phyloP scores from a whole-genome alignment of 1,140 invertebrate genomes.

The Latrodectus geometricus region DNA sequence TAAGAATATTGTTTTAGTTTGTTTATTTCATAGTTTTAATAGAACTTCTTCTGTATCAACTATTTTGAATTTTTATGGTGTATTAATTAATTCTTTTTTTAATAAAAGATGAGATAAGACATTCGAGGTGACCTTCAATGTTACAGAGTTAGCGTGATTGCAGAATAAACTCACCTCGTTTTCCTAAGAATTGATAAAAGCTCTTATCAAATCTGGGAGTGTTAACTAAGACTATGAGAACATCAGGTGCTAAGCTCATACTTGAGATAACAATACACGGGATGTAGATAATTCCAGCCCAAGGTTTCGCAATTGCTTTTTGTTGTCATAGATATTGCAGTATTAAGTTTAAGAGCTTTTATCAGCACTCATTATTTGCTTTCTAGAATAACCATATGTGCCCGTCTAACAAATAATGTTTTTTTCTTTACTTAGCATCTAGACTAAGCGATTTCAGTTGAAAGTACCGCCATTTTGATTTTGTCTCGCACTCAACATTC shows the following conservation, averaged over 20 bases:
- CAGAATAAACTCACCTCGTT: not conserved
- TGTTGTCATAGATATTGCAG: slow-evolving; percentile 16
- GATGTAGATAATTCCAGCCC: slow-evolving; percentile 3
- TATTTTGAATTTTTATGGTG: too few species aligned
- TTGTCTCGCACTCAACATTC: too few species aligned
- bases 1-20: too few species aligned
- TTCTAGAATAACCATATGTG: slow-evolving; percentile 37
- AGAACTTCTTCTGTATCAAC: too few species aligned
- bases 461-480: too few species aligned
- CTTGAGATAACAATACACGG: slow-evolving; percentile 38
- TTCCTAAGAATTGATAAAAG: slow-evolving; percentile 5
- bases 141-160: too few species aligned
- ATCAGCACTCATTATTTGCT: slow-evolving; percentile 33
- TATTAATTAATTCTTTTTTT: too few species aligned
- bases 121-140: too few species aligned
- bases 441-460: too few species aligned
- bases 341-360: slow-evolving; percentile 26
- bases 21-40: too few species aligned
- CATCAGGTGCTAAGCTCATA: slow-evolving; percentile 35
- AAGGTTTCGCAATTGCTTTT: slow-evolving; percentile 30
- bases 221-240: slow-evolving; percentile 39
- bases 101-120: too few species aligned
- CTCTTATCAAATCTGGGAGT: slow-evolving; percentile 22
- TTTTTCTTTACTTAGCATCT: not conserved
- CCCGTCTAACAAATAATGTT: not conserved